Percentiles rank a stretch among this genome's conserved stretches.
Evolutionary conservation across 2,888 invertebrate genomes (phyloP).

Genomic region (Ptilodon capucinus): DNA sequence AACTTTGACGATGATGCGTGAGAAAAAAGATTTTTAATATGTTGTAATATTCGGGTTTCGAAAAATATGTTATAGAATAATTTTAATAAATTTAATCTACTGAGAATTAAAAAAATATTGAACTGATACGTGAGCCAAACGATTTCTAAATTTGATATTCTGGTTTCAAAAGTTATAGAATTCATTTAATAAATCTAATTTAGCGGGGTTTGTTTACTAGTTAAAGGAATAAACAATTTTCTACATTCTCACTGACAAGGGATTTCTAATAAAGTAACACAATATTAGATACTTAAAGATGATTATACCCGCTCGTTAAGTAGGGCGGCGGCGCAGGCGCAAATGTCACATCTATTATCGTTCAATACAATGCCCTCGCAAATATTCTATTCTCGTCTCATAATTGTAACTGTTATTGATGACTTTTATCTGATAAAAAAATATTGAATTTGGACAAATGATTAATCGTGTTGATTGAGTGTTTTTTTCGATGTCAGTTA

Average conservation of each 20-base stretch:
- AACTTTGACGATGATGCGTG: background rate
- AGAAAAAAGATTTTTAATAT: background rate
- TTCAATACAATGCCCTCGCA: conserved; percentile 23
- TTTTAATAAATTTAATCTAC: no score
- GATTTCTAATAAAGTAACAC: conserved; percentile 16
- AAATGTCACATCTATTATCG: conserved; percentile 40
- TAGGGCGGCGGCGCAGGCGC: conserved; percentile 27
- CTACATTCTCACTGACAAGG: background rate
- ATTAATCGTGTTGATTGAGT: background rate
- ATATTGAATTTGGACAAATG: background rate
- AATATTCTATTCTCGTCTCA: conserved; percentile 10
- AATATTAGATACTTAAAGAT: conserved; percentile 27
- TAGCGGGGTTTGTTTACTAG: no score
- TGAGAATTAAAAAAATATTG: no score
- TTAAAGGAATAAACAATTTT: no score
- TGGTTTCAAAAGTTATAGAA: no score
- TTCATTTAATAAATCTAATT: no score
- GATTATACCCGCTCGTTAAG: conserved; percentile 27
- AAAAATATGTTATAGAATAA: no score
- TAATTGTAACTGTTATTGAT: conserved; percentile 5
- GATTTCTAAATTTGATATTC: no score
- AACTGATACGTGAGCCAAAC: no score
- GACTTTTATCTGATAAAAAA: background rate
- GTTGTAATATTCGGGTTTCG: background rate
- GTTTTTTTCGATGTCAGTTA: background rate